Evolutionary conservation across 1,140 invertebrate species (phyloP).

Genomic region (Drosophila micromelanica): DNA sequence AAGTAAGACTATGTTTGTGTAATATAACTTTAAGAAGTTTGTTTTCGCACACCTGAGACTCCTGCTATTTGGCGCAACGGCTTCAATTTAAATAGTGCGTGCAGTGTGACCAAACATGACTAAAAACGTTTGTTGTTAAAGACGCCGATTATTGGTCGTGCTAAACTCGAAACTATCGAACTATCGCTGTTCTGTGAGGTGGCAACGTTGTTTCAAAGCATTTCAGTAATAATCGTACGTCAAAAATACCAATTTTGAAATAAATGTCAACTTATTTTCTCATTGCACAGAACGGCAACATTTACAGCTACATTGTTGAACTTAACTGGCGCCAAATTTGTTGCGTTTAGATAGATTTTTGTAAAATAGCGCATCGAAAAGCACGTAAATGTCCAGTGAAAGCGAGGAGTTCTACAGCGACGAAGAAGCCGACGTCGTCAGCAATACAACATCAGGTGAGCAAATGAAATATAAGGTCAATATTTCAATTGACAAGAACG

Average conservation of each 20-base stretch:
- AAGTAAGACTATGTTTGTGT: no score
- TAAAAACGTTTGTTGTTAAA: not conserved
- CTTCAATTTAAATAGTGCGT: not conserved
- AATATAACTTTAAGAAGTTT: no score
- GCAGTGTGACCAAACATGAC: not conserved
- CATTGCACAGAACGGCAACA: not conserved
- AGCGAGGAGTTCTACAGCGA: slow-evolving; percentile 46
- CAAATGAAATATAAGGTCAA: no score
- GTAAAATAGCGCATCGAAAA: not conserved
- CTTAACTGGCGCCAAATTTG: slow-evolving; percentile 26
- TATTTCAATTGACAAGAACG: not conserved
- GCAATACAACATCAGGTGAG: slow-evolving; percentile 44
- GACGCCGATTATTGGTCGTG: no score
- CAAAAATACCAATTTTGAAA: no score
- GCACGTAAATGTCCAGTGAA: slow-evolving; percentile 46
- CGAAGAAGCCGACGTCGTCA: slow-evolving; percentile 26
- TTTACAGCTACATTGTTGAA: slow-evolving; percentile 31
- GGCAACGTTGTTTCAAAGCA: not conserved
- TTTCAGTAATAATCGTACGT: no score
- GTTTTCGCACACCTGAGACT: no score
- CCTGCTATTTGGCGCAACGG: no score
- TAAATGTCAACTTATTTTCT: not conserved
- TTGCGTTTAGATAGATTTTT: slow-evolving; percentile 4
- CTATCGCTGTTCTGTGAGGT: not conserved
- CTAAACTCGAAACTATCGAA: not conserved